Conservation (phyloP, 2,113 vertebrate genomes). For the Nerophis ophidion region DNA sequence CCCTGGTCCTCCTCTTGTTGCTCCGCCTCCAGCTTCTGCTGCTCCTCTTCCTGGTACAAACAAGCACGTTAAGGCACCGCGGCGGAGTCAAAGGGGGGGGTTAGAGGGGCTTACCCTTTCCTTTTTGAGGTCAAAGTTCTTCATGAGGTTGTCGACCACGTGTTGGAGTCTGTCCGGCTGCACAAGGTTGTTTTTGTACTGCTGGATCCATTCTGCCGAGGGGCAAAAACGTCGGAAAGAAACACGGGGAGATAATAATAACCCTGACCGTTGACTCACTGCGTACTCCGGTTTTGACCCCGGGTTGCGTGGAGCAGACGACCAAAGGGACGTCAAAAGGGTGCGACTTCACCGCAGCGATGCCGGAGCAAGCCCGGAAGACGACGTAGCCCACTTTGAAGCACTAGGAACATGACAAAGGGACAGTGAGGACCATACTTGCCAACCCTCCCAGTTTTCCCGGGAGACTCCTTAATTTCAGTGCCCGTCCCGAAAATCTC, state of each 20-base stretch:
- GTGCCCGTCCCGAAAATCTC: too few species aligned
- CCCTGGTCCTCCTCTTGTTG: conserved; percentile 85
- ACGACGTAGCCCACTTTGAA: conserved; percentile 87
- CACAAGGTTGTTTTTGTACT: conserved; percentile 68
- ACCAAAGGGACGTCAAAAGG: conserved; percentile 70
- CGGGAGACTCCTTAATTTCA: too few species aligned
- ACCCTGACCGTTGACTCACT: conserved; percentile 70
- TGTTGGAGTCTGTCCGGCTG: conserved; percentile 72
- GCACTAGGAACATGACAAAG: conserved; percentile 63
- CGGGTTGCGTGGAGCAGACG: conserved; percentile 69
- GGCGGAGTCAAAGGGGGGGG: rapidly evolving
- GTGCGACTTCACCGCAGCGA: conserved; percentile 73
- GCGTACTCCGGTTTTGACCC: conserved; percentile 75
- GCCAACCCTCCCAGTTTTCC: too few species aligned
- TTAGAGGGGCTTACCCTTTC: conserved; percentile 80
- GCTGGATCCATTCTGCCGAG: conserved; percentile 82
- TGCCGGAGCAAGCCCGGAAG: conserved; percentile 69
- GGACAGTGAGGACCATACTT: neutral
- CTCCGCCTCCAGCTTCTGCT: conserved; percentile 61
- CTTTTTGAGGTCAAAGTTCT: conserved; percentile 75
- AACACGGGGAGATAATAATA: too few species aligned
- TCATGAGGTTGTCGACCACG: conserved; percentile 84
- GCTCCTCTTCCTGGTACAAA: conserved; percentile 52
- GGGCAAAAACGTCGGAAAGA: neutral
- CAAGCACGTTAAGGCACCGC: neutral